A percentile compares a stretch with the other conserved stretches of the same genome.
These are phyloP conservation scores for Dryomyza anilis DNA, from an alignment of 2,888 invertebrate genomes.

Conservation along the genomic window DNA sequence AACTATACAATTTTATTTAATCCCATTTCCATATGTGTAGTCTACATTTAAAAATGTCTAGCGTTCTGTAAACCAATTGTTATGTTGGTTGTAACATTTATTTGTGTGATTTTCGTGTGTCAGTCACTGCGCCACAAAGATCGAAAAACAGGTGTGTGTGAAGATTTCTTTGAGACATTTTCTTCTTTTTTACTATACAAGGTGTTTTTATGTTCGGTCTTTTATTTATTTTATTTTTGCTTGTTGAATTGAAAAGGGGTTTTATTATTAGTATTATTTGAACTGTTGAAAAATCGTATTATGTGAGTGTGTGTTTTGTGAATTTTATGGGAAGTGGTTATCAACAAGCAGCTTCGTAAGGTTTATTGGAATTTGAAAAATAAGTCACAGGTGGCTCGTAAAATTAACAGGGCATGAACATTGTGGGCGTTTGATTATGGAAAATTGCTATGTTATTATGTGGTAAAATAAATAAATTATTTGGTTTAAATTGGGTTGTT, in stretches of 20 bases:
- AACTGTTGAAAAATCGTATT: not conserved
- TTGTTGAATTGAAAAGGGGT: not conserved
- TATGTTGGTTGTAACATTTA: conserved; percentile 15
- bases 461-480: not conserved
- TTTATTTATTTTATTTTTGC: not conserved
- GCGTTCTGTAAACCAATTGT: conserved; percentile 6
- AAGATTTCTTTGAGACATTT: no score
- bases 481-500: not conserved
- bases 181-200: not conserved
- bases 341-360: no score
- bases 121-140: no score
- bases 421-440: no score
- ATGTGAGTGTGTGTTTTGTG: not conserved
- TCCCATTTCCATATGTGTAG: not conserved
- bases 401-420: not conserved
- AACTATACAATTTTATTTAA: not conserved
- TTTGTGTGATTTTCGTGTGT: conserved; percentile 8
- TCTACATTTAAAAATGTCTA: not conserved
- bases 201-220: not conserved
- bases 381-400: not conserved
- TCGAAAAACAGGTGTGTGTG: no score
- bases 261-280: not conserved
- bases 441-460: not conserved
- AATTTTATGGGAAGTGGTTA: no score
- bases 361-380: no score